Evolutionary conservation across 1,140 invertebrate species (phyloP), one percentile per base, ranked within the genome.

Genomic region (Sitophilus oryzae): DNA sequence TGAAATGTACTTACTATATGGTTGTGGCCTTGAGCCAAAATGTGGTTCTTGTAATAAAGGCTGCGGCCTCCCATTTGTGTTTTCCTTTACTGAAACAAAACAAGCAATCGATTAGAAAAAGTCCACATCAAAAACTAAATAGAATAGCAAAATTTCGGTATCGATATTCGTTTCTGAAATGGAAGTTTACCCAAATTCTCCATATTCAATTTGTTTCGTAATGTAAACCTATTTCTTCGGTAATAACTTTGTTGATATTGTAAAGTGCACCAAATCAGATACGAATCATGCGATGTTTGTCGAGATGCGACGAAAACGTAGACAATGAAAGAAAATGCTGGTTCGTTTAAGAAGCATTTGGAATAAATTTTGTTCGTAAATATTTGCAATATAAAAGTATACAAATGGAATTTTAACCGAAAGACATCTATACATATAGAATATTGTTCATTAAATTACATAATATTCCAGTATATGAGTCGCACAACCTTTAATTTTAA

Each of bases 11-110:
- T 89, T 79, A 90, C 88, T 87, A 77, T 89, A 91, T 55, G 87
- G 88, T 69, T 89, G 86, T 59, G 88, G 87, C 66, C 86, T 79
- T 54, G 86, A 85, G 56, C 87, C 88, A 71, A 88, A 91, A 74
- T 89, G 82, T 34, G 89, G 89, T 66, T 91, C 89, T 70, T 89
- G 87, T 42, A 91, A 78, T 58, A 92, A 77, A 49, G 89, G 89
- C 58, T 82, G 80, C 9, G 86, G 85, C 65, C 82, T 77, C 65
- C 82, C 82, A 71, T 81, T 67, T 58, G 68, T 72, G 65, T 74
- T 74, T 67, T 77, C 74, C 67, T 77, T 76, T 60, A 74, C 76
- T 78, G 73, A 61, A 77, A 77, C 69, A 70, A 74, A 66, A 65
- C 53, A 49, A 56, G 52, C 56, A 52, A 41, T 15, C 21, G 14